Base-by-base conservation (phyloP, 2,797 vertebrate genomes). In the Semaprochilodus insignis region DNA sequence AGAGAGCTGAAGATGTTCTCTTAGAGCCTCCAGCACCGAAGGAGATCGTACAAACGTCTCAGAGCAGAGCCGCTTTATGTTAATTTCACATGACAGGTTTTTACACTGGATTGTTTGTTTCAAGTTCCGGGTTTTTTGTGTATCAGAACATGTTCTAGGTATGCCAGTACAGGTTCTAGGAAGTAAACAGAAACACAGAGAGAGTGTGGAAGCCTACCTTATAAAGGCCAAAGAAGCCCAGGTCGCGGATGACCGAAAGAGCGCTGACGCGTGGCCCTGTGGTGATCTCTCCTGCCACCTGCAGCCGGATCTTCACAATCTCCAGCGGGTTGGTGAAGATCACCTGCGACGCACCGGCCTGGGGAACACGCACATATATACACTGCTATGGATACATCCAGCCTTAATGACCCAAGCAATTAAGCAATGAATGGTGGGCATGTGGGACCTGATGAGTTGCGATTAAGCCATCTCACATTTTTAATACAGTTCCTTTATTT, bases 321-420 rank as follows among this genome's bases (percentile, higher is more conserved):
- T 97, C 96, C 92, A 97, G 83, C n/a, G 96, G 96, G 88, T 97
- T 97, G 83, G 96, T 97, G 91, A 98, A 97, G 89, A 97, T 97
- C 84, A 97, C 97, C 90, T 97, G 96, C 77, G 96, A 98, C 75
- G 94, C 96, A 27, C 74, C 57, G 48, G 74, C 74, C 74, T 76
- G 15, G 8, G 19, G n/a, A 75, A 23, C 31, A 44, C 6, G 40
- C n/a, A 25, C 34, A 36, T 16, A 34, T 7, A n/a, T n/a, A 48
- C n/a, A 44, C 36, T 27, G 23, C 70, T 44, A 13, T 6, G n/a
- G 1, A 27, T 7, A 25, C 23, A 21, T 5, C 14, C 34, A 48
- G 44, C n/a, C n/a, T 31, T 31, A 31, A 3, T 31, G 31, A 31
- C 31, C 1, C 31, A 31, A 31, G 31, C 31, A 31, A 31, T 31